Base-by-base conservation (phyloP, 2,888 invertebrate genomes). In the Nomada hirtipes region DNA sequence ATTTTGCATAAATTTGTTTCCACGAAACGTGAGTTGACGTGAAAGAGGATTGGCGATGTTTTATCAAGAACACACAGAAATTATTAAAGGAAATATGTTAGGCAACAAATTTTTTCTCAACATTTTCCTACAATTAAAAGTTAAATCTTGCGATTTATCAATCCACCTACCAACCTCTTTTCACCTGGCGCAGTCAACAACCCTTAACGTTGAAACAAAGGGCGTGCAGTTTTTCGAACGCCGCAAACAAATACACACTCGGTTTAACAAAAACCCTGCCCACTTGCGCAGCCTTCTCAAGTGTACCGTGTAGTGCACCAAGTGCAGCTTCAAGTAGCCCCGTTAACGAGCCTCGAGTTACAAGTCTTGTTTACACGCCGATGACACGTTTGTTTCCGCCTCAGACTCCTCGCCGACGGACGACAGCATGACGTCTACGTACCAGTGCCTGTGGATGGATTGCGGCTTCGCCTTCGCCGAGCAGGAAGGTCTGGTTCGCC, bases 381-480 rank as follows among this genome's bases (percentile, higher is more conserved):
- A 20, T 63, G 61, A 68, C 82, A 60, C 65, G 64, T 63, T 70
- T 42, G 52, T 59, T 59, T 71, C 65, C 73, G 60, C 60, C 36
- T 63, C 82, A 92, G 92, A 87, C 18, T 87, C 89, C 61, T 60
- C 86, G 23, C 77, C 86, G 20, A 68, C 84, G 15, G 91, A 92
- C 52, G 91, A 92, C 11, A 85, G 80, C 61, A 80, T 88, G 70
- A 76, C 86, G 1, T 89, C 89, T n/a, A 89, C 91, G 23, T 93
- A 94, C 72, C 94, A 94, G 87, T 99, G 99, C 92, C 96, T 96
- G 88, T 99, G 99, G 99, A 96, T 97, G 80, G 96, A 97, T 79
- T 99, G 99, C 92, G 96, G 96, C 88, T 96, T 96, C 90, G 95
- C 96, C 87, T 98, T 98, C 94, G 95, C 96, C 3, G 96, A 96